These are phyloP conservation scores for Trididemnum nubilum DNA, from an alignment of 23 tunicate species.

Conservation along the genomic window DNA sequence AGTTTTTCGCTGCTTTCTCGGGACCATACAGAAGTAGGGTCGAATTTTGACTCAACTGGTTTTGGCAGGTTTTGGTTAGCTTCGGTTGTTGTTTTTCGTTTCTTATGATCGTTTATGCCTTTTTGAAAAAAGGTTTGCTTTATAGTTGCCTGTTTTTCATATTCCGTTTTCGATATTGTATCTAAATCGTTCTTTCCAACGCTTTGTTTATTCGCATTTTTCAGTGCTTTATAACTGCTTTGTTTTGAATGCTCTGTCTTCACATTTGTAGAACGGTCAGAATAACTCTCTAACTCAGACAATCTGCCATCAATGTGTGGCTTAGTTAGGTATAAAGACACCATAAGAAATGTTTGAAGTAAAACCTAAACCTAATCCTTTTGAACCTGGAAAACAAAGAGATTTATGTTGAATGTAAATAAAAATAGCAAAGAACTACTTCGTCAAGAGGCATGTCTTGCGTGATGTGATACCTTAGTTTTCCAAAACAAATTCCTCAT, in stretches of 20 bases:
- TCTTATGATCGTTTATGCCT: not conserved
- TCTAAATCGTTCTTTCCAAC: not conserved
- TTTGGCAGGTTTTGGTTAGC: not conserved
- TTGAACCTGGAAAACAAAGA: slow-evolving; percentile 2
- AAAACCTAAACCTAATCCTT: not conserved
- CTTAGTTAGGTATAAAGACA: slow-evolving; percentile 47
- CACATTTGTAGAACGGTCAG: not conserved
- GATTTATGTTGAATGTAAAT: not conserved
- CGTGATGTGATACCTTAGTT: too few relatives aligned
- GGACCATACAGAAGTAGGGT: not conserved
- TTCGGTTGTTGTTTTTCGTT: not conserved
- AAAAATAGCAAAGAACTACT: not conserved
- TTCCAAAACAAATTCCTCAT: too few relatives aligned
- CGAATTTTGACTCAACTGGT: not conserved
- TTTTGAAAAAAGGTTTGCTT: not conserved
- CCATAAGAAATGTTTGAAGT: slow-evolving; percentile 9
- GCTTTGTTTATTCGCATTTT: not conserved
- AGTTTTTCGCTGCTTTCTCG: not conserved
- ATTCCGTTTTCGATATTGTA: not conserved
- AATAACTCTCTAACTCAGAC: not conserved
- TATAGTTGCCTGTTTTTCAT: not conserved
- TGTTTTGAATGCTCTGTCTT: not conserved
- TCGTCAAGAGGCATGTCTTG: too few relatives aligned
- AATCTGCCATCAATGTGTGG: slow-evolving; percentile 23
- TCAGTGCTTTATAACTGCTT: not conserved